Evolutionary conservation across 35 echinoderm and acorn worm species (phyloP).

Genomic region (Amphiura filiformis): DNA sequence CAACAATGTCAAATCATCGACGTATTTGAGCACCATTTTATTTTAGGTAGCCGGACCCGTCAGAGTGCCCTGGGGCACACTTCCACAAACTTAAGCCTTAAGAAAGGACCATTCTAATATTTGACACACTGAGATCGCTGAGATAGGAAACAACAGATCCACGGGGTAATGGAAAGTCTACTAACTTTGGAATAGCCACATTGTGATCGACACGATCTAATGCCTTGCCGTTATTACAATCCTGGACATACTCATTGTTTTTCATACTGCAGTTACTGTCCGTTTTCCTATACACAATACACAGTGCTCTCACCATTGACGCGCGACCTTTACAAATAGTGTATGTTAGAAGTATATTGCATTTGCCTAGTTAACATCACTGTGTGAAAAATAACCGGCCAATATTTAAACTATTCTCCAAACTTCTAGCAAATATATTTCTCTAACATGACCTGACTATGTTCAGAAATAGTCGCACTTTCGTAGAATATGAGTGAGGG

Average conservation of each 20-base stretch:
- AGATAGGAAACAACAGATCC: slow-evolving; percentile 7
- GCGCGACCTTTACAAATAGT: too few species aligned
- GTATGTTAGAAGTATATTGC: too few species aligned
- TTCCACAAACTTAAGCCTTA: not conserved
- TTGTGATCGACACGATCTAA: slow-evolving; percentile 17
- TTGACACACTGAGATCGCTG: not conserved
- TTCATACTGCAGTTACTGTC: too few species aligned
- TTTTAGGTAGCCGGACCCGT: not conserved
- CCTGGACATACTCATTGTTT: not conserved
- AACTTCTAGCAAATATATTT: too few species aligned
- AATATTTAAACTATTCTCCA: too few species aligned
- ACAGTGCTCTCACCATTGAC: too few species aligned
- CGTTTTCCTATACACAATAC: too few species aligned
- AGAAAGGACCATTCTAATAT: not conserved
- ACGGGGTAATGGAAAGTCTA: not conserved
- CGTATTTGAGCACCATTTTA: not conserved
- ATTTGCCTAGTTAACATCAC: too few species aligned
- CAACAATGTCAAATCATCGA: slow-evolving; percentile 29
- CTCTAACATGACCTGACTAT: not conserved
- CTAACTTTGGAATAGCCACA: slow-evolving; percentile 12
- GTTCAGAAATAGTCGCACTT: not conserved
- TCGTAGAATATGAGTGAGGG: too few species aligned
- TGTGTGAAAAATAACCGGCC: too few species aligned
- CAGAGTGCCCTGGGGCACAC: slow-evolving; percentile 35
- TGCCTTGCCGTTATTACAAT: not conserved